Percentiles rank a stretch among this genome's conserved stretches.
phyloP scores from a whole-genome alignment of 1,140 invertebrate species.

The Drosophila subobscura region DNA sequence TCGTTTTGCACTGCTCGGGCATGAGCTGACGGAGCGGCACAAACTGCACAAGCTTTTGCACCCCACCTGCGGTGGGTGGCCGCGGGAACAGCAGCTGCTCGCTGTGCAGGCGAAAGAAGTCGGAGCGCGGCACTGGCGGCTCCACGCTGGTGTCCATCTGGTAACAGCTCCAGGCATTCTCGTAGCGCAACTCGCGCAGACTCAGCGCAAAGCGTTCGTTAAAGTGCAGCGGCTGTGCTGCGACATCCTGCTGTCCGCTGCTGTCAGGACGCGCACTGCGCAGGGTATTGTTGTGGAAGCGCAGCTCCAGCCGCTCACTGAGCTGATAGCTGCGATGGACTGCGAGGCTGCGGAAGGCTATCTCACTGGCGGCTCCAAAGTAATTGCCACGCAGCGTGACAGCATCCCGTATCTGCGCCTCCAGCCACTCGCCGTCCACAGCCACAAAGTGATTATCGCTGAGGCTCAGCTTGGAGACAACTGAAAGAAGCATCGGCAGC shows the following conservation, averaged over 20 bases:
- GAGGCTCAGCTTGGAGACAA: conserved; percentile 70
- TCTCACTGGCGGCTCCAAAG: conserved; percentile 70
- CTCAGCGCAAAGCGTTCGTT: conserved; percentile 65
- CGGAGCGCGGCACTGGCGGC: conserved; percentile 53
- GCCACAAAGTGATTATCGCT: conserved; percentile 67
- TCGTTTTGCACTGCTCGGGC: conserved; percentile 50
- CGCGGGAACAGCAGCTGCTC: conserved; percentile 63
- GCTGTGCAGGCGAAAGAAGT: conserved; percentile 68
- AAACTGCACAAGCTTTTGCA: conserved; percentile 10
- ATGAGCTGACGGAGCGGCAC: conserved; percentile 56
- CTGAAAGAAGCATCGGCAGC: conserved; percentile 23
- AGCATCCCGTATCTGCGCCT: conserved; percentile 66
- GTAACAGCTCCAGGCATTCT: conserved; percentile 65
- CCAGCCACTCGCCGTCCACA: conserved; percentile 75
- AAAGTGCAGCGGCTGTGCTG: conserved; percentile 51
- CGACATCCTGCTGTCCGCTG: not conserved
- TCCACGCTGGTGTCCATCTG: conserved; percentile 61
- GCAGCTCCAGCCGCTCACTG: conserved; percentile 74
- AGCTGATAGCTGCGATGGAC: conserved; percentile 70
- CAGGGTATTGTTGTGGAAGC: conserved; percentile 76
- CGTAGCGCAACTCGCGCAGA: conserved; percentile 59
- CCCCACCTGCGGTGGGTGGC: not conserved
- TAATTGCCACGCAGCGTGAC: conserved; percentile 64
- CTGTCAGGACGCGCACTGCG: conserved; percentile 32
- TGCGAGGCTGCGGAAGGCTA: conserved; percentile 70